Percentiles rank a stretch among this genome's conserved stretches.
phyloP scores from a whole-genome alignment of 2,888 invertebrate genomes.

The Escarpia spicata region DNA sequence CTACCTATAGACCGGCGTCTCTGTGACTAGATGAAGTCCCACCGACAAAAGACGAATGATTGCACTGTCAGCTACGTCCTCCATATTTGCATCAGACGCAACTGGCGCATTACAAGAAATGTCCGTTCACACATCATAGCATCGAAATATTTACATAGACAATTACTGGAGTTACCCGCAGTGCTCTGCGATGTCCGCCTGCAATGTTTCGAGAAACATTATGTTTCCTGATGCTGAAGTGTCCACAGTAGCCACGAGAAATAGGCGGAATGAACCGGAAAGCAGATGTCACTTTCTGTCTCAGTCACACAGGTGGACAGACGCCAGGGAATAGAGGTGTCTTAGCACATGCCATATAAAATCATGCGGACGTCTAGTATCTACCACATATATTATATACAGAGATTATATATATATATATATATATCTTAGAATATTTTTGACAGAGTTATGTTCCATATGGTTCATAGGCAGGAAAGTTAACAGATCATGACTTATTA shows the following conservation, averaged over 20 bases:
- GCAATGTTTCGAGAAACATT: neutral
- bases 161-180: neutral
- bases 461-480: no score
- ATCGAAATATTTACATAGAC: neutral
- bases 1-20: neutral
- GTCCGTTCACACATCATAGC: neutral
- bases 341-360: neutral
- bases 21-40: neutral
- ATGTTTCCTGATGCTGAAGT: neutral
- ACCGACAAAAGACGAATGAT: slow-evolving; percentile 3
- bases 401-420: no score
- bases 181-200: neutral
- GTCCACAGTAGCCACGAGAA: neutral
- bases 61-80: neutral
- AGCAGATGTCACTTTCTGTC: neutral
- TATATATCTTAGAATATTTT: no score
- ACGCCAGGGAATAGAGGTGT: neutral
- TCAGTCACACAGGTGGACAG: neutral
- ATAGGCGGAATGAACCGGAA: neutral
- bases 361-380: neutral
- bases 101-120: neutral
- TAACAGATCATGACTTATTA: no score
- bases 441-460: no score
- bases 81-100: neutral
- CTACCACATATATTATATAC: neutral